Evolutionary conservation across 2,888 invertebrate species (phyloP).

Genomic region (Acanthacorydalis orientalis): DNA sequence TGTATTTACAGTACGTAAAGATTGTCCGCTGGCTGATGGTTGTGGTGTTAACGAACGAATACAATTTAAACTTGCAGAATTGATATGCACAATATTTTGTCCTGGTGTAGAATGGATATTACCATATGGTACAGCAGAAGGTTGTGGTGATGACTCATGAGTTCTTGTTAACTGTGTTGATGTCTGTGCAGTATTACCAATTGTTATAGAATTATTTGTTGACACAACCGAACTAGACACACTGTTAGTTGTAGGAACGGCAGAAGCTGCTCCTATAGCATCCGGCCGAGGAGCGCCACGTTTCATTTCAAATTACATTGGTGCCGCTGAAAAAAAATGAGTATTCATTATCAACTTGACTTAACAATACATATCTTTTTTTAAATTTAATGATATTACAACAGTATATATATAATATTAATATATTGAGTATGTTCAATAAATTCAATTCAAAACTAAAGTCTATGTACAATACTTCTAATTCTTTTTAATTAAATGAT

Average conservation of each 20-base stretch:
- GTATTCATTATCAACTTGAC: no score
- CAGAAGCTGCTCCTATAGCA: constrained; percentile 6
- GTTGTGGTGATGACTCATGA: no score
- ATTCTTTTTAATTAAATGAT: no score
- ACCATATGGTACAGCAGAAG: no score
- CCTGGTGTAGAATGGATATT: neutral
- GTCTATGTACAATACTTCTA: no score
- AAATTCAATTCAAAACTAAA: no score
- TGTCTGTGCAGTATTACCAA: no score
- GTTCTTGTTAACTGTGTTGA: no score
- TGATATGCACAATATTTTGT: constrained; percentile 1
- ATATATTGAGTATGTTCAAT: no score
- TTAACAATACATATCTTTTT: neutral
- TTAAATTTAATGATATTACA: neutral
- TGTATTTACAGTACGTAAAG: neutral
- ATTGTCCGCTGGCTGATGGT: neutral
- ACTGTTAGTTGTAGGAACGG: constrained; percentile 1
- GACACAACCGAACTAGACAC: neutral
- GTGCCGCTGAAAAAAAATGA: constrained; percentile 31
- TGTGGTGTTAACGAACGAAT: neutral
- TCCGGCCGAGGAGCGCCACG: constrained; percentile 20
- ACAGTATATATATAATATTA: no score
- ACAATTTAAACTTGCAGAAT: constrained; percentile 1
- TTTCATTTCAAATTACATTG: constrained; percentile 51
- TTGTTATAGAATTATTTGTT: no score